Percentiles rank a stretch among this genome's conserved stretches.
Evolutionary conservation across 2,797 vertebrate species (phyloP).

Genomic region (Leptoclinus maculatus): DNA sequence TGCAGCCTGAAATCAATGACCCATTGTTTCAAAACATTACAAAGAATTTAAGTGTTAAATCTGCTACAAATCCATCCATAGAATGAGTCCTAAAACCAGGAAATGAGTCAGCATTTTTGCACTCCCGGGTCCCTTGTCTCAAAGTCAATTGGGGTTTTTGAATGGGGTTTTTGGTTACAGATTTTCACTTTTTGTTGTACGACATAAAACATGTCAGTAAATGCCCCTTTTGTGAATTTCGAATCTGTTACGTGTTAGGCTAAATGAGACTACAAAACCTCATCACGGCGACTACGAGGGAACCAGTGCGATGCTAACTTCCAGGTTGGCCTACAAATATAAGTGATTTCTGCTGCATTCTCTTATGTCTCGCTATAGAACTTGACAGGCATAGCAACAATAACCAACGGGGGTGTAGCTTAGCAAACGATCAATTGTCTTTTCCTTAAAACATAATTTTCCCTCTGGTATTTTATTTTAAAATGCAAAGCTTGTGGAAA

Average conservation of each 20-base stretch:
- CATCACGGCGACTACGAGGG: neutral
- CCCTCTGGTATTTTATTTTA: constrained; percentile 52
- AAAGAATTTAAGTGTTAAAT: neutral
- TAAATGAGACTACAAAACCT: no score
- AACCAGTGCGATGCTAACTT: neutral
- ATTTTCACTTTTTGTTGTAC: no score
- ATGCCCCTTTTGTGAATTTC: no score
- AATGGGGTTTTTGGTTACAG: no score
- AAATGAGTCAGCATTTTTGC: no score
- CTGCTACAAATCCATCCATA: neutral
- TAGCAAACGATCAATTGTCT: constrained; percentile 12
- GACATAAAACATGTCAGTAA: no score
- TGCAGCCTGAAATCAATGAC: neutral
- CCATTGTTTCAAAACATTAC: neutral
- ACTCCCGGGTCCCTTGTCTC: no score
- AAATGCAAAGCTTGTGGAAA: constrained; percentile 64
- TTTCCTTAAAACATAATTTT: constrained; percentile 46
- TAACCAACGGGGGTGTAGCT: neutral
- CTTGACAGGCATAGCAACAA: neutral
- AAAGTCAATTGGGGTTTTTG: no score
- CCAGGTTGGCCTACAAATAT: neutral
- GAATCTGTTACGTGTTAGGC: no score
- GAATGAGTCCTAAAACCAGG: no score
- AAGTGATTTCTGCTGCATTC: neutral
- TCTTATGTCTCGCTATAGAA: neutral